A percentile compares a stretch with the other conserved stretches of the same genome.
Conservation (phyloP, 2,888 invertebrate species). For the Zaprionus lineosus region DNA sequence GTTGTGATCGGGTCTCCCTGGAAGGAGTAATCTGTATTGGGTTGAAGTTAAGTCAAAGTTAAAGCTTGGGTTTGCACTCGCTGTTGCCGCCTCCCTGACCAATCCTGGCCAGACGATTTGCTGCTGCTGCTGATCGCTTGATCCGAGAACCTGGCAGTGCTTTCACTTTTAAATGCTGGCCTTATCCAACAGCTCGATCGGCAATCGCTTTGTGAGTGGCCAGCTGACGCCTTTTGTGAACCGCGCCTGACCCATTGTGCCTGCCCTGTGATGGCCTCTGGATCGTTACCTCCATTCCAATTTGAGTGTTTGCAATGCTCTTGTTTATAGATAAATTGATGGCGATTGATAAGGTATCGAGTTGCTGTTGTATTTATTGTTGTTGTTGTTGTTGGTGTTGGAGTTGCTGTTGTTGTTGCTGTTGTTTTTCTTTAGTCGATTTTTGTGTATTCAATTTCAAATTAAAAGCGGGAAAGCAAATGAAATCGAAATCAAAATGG, state of each 20-base stretch:
- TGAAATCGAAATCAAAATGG: constrained; percentile 63
- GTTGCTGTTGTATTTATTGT: constrained; percentile 10
- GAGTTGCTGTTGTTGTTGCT: constrained; percentile 6
- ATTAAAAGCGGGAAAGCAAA: constrained; percentile 49
- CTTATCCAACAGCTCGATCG: constrained; percentile 52
- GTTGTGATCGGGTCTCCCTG: too few species aligned
- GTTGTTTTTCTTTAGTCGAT: constrained; percentile 4
- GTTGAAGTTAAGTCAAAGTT: too few species aligned
- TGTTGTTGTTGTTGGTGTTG: constrained; percentile 3
- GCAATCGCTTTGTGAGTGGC: constrained; percentile 67
- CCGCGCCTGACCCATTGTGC: constrained; percentile 14
- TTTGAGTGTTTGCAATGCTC: constrained; percentile 32
- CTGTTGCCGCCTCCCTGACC: too few species aligned
- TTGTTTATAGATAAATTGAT: constrained; percentile 50
- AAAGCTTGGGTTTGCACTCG: too few species aligned
- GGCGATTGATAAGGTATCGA: constrained; percentile 62
- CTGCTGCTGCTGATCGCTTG: background rate
- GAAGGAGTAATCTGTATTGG: too few species aligned
- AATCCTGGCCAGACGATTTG: constrained; percentile 10
- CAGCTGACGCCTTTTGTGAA: constrained; percentile 63
- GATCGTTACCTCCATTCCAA: constrained; percentile 22
- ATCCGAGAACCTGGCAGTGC: constrained; percentile 31
- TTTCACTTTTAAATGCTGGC: constrained; percentile 39
- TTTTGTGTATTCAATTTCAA: constrained; percentile 39
- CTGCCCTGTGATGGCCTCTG: too few species aligned